Percentiles rank a stretch among this genome's conserved stretches.
Conservation (phyloP, 2,888 invertebrate genomes). For the Melangyna quadrimaculata region DNA sequence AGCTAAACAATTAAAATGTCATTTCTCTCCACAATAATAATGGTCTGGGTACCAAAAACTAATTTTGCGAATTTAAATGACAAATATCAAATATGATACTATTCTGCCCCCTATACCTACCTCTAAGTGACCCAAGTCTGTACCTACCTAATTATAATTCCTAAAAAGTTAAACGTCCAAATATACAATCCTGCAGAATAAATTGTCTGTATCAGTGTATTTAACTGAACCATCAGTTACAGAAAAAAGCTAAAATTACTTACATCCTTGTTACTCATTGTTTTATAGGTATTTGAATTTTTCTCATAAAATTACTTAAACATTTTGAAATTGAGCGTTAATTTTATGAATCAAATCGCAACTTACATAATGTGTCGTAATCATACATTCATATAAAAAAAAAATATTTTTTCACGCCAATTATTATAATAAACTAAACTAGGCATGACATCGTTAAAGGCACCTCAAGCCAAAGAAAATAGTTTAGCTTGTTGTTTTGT, state of each 20-base stretch:
- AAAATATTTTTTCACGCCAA: conserved; percentile 30
- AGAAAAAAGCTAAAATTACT: not conserved
- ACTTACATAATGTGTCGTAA: not conserved
- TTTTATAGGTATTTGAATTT: not conserved
- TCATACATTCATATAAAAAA: not conserved
- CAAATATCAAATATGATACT: too few relatives aligned
- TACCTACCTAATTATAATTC: too few relatives aligned
- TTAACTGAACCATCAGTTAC: too few relatives aligned
- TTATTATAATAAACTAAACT: conserved; percentile 39
- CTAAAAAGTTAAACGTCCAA: not conserved
- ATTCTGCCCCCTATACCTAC: too few relatives aligned
- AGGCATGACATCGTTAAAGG: conserved; percentile 1
- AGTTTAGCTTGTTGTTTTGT: conserved; percentile 3
- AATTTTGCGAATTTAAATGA: too few relatives aligned
- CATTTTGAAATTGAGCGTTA: not conserved
- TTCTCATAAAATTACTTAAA: not conserved
- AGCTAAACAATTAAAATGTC: too few relatives aligned
- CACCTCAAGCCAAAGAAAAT: conserved; percentile 37
- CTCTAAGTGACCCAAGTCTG: too few relatives aligned
- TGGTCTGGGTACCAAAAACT: too few relatives aligned
- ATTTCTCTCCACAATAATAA: too few relatives aligned
- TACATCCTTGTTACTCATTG: not conserved
- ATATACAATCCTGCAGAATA: not conserved
- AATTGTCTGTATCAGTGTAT: not conserved
- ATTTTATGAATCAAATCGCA: not conserved